Conservation (phyloP, 2,888 invertebrate genomes). For the Nemapogon koenigi region DNA sequence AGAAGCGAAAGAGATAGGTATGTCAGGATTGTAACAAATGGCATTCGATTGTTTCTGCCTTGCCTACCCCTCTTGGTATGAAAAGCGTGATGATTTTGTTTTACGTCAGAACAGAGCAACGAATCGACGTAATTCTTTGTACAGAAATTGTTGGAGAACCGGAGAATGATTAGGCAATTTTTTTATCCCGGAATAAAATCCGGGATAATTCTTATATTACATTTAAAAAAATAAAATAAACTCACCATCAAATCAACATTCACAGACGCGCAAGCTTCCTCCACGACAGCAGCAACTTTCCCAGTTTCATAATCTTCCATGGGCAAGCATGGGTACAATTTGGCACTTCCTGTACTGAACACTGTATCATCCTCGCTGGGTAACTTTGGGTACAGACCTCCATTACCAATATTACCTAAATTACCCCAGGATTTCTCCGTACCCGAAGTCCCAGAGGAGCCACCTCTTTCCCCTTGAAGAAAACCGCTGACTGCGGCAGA, state of each 20-base stretch:
- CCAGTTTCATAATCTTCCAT: slow-evolving; percentile 52
- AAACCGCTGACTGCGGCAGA: slow-evolving; percentile 43
- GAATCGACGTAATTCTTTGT: too few relatives aligned
- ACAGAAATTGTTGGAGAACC: too few relatives aligned
- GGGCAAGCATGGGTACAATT: slow-evolving; percentile 48
- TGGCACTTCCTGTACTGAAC: slow-evolving; percentile 32
- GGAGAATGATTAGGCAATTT: too few relatives aligned
- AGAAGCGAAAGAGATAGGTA: too few relatives aligned
- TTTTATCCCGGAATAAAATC: too few relatives aligned
- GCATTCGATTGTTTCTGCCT: too few relatives aligned
- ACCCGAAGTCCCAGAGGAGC: slow-evolving; percentile 29
- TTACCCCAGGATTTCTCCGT: too few relatives aligned
- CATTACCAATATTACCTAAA: slow-evolving; percentile 21
- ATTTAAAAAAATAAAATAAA: slow-evolving; percentile 16
- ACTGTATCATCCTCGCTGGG: slow-evolving; percentile 43
- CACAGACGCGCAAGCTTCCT: slow-evolving; percentile 45
- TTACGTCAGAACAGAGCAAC: too few relatives aligned
- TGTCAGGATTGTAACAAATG: too few relatives aligned
- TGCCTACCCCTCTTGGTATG: too few relatives aligned
- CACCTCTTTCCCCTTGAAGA: slow-evolving; percentile 36
- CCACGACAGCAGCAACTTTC: slow-evolving; percentile 48
- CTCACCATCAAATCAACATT: slow-evolving; percentile 52
- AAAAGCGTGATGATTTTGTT: too few relatives aligned
- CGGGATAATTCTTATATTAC: too few relatives aligned
- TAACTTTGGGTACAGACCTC: slow-evolving; percentile 41